Conservation (phyloP, 2,888 invertebrate species). For the Conomelus anceps region DNA sequence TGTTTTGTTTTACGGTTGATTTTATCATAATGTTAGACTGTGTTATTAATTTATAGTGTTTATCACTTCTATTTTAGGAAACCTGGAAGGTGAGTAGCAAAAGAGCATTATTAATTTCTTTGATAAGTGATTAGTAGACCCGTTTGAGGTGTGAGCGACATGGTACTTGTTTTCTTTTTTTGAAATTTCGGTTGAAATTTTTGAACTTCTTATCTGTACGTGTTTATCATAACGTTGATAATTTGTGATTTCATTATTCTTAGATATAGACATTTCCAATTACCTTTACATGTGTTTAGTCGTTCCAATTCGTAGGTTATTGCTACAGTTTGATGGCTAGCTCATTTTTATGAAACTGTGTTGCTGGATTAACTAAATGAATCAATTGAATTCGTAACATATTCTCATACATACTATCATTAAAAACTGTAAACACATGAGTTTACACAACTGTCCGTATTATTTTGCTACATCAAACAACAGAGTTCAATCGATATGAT, state of each 20-base stretch:
- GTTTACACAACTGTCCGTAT: background rate
- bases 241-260: background rate
- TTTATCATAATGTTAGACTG: background rate
- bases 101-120: background rate
- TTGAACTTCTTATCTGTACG: background rate
- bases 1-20: background rate
- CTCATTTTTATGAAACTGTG: background rate
- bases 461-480: background rate
- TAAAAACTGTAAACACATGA: background rate
- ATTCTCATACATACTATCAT: background rate
- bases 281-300: background rate
- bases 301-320: background rate
- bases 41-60: background rate
- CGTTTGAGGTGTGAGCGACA: background rate
- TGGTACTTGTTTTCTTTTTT: background rate
- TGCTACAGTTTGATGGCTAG: background rate
- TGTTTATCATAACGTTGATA: background rate
- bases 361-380: too few relatives aligned
- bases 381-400: background rate
- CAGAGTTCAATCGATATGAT: background rate
- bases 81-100: background rate
- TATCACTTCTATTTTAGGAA: background rate
- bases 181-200: background rate
- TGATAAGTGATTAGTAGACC: background rate
- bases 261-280: background rate